phyloP scores from a whole-genome alignment of 2,113 vertebrate genomes.

The Archocentrus centrarchus region DNA sequence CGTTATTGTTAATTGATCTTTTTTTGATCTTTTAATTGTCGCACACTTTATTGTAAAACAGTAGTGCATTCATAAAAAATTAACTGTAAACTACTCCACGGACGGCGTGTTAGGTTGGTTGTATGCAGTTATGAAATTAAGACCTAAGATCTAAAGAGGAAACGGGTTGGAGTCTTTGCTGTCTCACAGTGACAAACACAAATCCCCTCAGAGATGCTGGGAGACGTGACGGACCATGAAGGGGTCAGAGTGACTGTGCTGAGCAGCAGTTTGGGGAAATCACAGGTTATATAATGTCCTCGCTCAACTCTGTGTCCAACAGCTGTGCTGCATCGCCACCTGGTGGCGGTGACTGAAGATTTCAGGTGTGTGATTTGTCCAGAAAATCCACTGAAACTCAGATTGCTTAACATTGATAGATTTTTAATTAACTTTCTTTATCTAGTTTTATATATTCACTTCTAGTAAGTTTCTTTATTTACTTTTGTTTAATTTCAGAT shows the following conservation, averaged over 20 bases:
- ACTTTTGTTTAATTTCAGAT: no score
- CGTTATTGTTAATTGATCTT: background rate
- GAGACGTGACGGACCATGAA: background rate
- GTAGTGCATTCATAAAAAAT: background rate
- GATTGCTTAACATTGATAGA: background rate
- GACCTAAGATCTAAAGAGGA: background rate
- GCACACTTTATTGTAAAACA: background rate
- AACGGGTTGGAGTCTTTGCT: background rate
- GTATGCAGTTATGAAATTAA: background rate
- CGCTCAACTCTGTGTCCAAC: background rate
- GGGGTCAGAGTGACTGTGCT: conserved; percentile 48
- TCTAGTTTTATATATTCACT: background rate
- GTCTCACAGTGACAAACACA: conserved; percentile 1
- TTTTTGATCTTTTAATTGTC: no score
- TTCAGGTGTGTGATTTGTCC: background rate
- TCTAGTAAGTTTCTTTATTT: no score
- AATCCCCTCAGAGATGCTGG: background rate
- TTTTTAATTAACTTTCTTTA: background rate
- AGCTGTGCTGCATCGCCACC: conserved; percentile 33
- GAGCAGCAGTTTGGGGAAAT: conserved; percentile 19
- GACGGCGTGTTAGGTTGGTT: background rate
- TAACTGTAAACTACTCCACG: background rate
- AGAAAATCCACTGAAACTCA: background rate
- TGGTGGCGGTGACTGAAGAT: conserved; percentile 11
- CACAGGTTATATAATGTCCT: conserved; percentile 29